phyloP scores from a whole-genome alignment of 1,140 invertebrate species.

The Phymorhynchus buccinoides region DNA sequence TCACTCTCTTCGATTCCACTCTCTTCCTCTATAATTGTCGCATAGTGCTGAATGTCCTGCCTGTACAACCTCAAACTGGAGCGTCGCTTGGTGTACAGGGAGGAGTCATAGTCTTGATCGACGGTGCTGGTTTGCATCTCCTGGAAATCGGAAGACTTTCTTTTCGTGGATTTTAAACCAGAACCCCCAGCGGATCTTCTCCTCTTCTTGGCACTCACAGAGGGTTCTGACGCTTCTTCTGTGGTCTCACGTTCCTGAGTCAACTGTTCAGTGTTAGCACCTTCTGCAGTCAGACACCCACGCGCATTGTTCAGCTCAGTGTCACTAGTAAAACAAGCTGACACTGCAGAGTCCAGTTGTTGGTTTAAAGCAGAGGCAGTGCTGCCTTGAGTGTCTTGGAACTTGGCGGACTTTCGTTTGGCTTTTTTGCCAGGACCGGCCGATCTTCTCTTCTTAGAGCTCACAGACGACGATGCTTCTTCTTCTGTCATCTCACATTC shows the following conservation, averaged over 20 bases:
- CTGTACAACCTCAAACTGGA: background rate
- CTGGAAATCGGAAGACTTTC: background rate
- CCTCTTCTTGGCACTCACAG: background rate
- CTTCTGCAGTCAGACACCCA: too few relatives aligned
- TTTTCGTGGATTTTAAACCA: background rate
- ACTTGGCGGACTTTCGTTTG: too few relatives aligned
- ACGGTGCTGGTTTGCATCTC: background rate
- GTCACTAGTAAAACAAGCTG: too few relatives aligned
- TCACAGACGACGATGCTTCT: background rate
- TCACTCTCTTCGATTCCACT: background rate
- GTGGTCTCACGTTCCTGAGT: background rate
- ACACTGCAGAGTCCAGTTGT: too few relatives aligned
- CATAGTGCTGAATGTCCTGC: background rate
- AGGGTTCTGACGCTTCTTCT: too few relatives aligned
- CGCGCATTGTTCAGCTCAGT: too few relatives aligned
- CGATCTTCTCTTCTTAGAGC: background rate
- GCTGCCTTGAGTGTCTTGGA: too few relatives aligned
- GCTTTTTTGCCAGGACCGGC: too few relatives aligned
- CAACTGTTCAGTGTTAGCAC: background rate
- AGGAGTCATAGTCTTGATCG: background rate
- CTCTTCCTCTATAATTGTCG: background rate
- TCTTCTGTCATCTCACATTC: background rate
- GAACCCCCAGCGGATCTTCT: background rate
- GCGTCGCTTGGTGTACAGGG: background rate
- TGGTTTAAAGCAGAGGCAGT: too few relatives aligned